These are phyloP conservation scores for Maniola hyperantus DNA, from an alignment of 2,888 invertebrate genomes.

Conservation along the genomic window DNA sequence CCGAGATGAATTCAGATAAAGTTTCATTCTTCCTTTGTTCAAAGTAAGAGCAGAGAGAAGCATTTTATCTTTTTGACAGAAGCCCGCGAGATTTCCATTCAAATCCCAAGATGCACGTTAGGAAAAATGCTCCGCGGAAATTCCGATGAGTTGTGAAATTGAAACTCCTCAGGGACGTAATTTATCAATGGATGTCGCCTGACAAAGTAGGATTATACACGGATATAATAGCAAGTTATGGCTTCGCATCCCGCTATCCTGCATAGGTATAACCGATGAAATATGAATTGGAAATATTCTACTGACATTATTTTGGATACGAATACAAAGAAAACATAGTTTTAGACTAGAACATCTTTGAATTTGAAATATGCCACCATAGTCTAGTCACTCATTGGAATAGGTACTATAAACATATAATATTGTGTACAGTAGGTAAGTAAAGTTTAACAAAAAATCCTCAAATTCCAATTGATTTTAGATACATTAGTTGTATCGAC, in stretches of 20 bases:
- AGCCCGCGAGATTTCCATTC: conserved; percentile 5
- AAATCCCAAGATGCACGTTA: conserved; percentile 21
- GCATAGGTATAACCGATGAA: background rate
- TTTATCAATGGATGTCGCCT: conserved; percentile 31
- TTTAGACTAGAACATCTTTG: too few relatives aligned
- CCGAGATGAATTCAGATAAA: background rate
- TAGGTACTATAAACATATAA: too few relatives aligned
- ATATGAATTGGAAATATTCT: background rate
- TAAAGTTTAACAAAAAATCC: too few relatives aligned
- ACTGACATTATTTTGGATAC: background rate
- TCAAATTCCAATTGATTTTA: conserved; percentile 9
- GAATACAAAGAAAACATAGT: background rate
- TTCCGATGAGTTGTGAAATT: conserved; percentile 34
- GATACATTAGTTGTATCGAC: conserved; percentile 12
- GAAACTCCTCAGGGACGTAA: conserved; percentile 29
- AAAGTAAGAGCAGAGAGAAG: conserved; percentile 1
- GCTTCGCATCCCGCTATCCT: background rate
- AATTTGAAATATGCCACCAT: too few relatives aligned
- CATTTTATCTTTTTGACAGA: conserved; percentile 15
- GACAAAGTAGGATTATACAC: conserved; percentile 25
- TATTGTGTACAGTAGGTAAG: too few relatives aligned
- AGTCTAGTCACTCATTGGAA: too few relatives aligned
- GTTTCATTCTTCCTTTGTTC: conserved; percentile 4
- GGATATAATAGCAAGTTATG: conserved; percentile 21
- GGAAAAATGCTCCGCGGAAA: conserved; percentile 20